Conservation (phyloP, 2,888 invertebrate genomes). For the Ophraella communa region DNA sequence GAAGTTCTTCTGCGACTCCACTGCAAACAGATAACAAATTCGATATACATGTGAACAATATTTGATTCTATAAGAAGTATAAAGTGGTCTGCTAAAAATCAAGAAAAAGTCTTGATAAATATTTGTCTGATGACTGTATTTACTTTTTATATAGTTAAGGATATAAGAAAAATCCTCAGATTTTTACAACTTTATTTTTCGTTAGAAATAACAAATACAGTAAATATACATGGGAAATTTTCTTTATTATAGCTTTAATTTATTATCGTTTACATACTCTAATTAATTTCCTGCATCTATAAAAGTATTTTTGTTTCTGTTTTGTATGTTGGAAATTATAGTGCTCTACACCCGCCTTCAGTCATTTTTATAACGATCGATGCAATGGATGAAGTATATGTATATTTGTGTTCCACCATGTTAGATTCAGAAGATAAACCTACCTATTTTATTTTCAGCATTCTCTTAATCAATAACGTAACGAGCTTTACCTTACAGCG, state of each 20-base stretch:
- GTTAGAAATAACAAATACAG: no score
- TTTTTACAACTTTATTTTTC: no score
- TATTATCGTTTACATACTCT: no score
- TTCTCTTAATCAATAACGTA: neutral
- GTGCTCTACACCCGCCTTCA: neutral
- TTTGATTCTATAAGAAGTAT: no score
- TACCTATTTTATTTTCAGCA: neutral
- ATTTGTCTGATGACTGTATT: no score
- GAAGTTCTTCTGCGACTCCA: conserved; percentile 88
- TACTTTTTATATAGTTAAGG: no score
- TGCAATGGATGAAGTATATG: conserved; percentile 9
- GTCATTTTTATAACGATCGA: conserved; percentile 17
- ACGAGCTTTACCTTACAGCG: neutral
- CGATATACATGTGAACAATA: neutral
- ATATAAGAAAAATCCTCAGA: no score
- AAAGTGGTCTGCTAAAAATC: no score
- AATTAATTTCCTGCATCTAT: neutral
- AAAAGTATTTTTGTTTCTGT: neutral
- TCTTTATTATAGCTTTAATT: no score
- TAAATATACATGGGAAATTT: no score
- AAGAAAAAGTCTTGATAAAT: no score
- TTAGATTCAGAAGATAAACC: neutral
- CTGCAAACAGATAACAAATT: conserved; percentile 66
- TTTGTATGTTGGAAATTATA: conserved; percentile 8
- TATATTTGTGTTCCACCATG: neutral